Evolutionary conservation across 2,113 vertebrate genomes (phyloP).

Genomic region (Seriola aureovittata): DNA sequence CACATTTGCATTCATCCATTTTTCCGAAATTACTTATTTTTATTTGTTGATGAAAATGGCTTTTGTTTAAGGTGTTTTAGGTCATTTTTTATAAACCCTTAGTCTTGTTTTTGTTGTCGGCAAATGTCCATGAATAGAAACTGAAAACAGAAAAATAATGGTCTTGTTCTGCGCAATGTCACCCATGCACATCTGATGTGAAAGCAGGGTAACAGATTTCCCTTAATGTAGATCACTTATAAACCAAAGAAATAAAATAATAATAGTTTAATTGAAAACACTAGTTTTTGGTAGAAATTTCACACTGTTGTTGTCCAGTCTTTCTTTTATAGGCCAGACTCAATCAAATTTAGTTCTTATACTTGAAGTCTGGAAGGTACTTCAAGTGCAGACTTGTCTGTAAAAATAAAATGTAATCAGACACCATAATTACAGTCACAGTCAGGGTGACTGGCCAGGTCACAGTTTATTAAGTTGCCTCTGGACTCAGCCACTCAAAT

Average conservation of each 20-base stretch:
- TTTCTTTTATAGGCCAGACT: slow-evolving; percentile 8
- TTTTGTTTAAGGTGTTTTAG: not conserved
- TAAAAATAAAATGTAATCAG: slow-evolving; percentile 34
- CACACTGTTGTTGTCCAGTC: not conserved
- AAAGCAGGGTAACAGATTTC: not conserved
- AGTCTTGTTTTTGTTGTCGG: not conserved
- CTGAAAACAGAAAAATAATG: not conserved
- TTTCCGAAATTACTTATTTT: not conserved
- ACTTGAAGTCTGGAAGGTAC: not conserved
- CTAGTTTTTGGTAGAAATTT: not conserved
- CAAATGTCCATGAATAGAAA: not conserved
- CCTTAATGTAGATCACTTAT: not conserved
- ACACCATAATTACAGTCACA: not conserved
- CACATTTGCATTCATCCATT: not conserved
- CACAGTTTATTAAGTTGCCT: slow-evolving; percentile 3
- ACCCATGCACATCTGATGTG: not conserved
- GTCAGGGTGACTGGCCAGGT: slow-evolving; percentile 11
- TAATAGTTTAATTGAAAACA: not conserved
- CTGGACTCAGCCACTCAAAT: not conserved
- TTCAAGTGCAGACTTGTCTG: not conserved
- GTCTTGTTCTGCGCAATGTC: not conserved
- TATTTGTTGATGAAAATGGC: not conserved
- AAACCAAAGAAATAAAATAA: not conserved
- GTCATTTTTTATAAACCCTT: not conserved
- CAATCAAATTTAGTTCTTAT: slow-evolving; percentile 12